A percentile compares a stretch with the other conserved stretches of the same genome.
Conservation (phyloP, 2,797 vertebrate species). For the Garrulus glandarius region DNA sequence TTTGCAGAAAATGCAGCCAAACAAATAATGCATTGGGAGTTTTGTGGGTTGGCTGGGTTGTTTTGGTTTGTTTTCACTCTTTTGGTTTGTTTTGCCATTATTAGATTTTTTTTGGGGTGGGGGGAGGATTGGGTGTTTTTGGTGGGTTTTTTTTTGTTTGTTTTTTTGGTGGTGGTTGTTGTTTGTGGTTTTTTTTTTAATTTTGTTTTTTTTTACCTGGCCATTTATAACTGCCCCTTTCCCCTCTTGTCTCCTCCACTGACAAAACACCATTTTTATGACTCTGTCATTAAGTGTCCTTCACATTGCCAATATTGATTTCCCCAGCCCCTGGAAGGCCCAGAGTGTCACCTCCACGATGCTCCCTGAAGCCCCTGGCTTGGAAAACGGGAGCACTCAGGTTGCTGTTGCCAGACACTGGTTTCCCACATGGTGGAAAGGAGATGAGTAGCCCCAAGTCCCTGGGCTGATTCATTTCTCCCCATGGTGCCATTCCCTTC, state of each 20-base stretch:
- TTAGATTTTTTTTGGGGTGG: background rate
- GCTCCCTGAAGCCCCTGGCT: background rate
- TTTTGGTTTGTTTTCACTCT: background rate
- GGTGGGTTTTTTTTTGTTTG: background rate
- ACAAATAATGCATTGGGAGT: background rate
- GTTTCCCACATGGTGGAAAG: background rate
- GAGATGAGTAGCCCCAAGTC: slow-evolving; percentile 40
- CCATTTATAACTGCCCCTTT: background rate
- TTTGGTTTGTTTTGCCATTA: background rate
- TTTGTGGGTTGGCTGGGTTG: background rate
- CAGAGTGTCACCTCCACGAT: background rate
- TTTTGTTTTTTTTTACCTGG: background rate
- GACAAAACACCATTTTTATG: background rate
- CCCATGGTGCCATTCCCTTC: background rate
- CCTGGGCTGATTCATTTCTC: slow-evolving; percentile 4
- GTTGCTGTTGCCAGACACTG: background rate
- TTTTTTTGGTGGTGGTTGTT: background rate
- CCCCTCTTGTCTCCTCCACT: background rate
- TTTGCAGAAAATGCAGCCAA: background rate
- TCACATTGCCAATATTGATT: slow-evolving; percentile 4
- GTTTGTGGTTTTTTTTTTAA: background rate
- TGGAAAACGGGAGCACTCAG: slow-evolving; percentile 4
- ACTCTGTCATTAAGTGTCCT: background rate
- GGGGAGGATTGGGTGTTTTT: rapidly evolving
- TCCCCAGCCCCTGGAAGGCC: slow-evolving; percentile 10